These are phyloP conservation scores for Pachyuromys duprasi DNA, from an alignment of 2,797 vertebrate species.

Conservation along the genomic window DNA sequence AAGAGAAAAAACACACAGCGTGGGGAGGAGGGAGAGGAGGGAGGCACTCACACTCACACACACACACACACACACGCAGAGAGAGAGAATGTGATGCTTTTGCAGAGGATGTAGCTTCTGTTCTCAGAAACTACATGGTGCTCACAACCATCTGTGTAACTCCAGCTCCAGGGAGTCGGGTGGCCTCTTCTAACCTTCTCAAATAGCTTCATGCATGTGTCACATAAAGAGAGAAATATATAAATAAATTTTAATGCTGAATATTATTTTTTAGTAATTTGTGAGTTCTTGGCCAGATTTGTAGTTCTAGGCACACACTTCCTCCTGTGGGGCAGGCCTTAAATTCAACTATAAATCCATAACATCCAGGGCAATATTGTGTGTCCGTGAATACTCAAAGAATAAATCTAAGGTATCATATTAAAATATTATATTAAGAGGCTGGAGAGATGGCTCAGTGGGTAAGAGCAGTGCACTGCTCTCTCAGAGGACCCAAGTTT, in stretches of 20 bases:
- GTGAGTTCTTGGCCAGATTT: background rate
- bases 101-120: no score
- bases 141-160: background rate
- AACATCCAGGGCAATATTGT: background rate
- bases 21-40: background rate
- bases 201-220: background rate
- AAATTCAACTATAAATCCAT: background rate
- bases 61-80: background rate
- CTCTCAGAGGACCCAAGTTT: background rate
- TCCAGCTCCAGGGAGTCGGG: background rate
- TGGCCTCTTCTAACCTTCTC: background rate
- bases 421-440: background rate
- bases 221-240: background rate
- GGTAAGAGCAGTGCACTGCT: background rate
- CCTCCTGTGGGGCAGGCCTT: background rate
- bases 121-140: background rate
- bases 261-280: background rate
- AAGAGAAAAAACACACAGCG: background rate
- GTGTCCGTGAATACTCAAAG: background rate
- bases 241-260: background rate
- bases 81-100: background rate
- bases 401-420: background rate
- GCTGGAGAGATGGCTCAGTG: background rate
- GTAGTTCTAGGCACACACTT: background rate
- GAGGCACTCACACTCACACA: no score